Conservation (phyloP, 2,888 invertebrate species). For the Falcaria lacertinaria region DNA sequence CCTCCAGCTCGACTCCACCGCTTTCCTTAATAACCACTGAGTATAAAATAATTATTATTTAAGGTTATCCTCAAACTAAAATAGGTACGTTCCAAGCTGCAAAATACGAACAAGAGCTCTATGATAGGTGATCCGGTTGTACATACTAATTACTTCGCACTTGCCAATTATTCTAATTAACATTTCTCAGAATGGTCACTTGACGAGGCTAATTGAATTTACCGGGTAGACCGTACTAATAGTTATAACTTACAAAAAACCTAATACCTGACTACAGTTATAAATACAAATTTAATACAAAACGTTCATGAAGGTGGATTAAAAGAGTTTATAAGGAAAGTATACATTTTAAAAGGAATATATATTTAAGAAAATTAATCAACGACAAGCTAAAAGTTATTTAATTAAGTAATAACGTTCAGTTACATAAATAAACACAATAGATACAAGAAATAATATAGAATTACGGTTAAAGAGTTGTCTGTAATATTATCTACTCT, state of each 20-base stretch:
- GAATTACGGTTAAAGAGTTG: neutral
- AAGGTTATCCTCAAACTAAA: no score
- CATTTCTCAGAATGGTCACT: conserved; percentile 21
- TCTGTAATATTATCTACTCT: no score
- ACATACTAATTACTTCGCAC: conserved; percentile 19
- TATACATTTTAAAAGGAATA: neutral
- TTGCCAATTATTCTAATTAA: conserved; percentile 32
- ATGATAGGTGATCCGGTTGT: neutral
- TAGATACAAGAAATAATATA: conserved; percentile 3
- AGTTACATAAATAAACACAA: no score
- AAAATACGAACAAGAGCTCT: neutral
- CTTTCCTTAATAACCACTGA: no score
- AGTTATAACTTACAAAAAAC: no score
- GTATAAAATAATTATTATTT: no score
- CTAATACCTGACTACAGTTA: no score
- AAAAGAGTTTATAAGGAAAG: neutral
- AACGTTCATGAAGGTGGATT: neutral
- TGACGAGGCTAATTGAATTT: neutral
- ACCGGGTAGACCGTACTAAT: no score
- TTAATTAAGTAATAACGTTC: conserved; percentile 4
- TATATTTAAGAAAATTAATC: no score
- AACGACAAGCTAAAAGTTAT: neutral
- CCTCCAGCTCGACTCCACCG: no score
- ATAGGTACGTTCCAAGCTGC: no score
- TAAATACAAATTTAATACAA: no score